Percentiles rank a stretch among this genome's conserved stretches.
Evolutionary conservation across 2,888 invertebrate species (phyloP).

Genomic region (Siphlonurus alternatus): DNA sequence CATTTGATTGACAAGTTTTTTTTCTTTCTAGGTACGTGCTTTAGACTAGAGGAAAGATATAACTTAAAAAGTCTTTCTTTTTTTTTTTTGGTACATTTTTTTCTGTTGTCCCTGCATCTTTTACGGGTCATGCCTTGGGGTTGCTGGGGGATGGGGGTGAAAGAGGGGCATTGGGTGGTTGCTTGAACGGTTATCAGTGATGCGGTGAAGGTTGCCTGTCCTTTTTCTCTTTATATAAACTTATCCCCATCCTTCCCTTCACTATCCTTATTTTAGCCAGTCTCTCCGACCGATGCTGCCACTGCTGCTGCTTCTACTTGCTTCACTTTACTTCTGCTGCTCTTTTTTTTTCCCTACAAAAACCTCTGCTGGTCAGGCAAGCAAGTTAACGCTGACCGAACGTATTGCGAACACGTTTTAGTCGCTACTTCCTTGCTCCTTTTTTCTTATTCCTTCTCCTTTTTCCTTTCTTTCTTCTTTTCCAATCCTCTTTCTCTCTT

Average conservation of each 20-base stretch:
- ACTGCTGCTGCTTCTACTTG: background rate
- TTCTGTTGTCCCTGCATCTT: background rate
- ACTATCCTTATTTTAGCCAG: background rate
- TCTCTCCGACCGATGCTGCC: background rate
- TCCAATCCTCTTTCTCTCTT: background rate
- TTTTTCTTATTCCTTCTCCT: background rate
- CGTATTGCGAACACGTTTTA: background rate
- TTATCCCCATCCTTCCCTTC: background rate
- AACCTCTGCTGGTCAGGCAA: too few relatives aligned
- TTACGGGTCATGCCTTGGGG: background rate
- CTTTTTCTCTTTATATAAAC: background rate
- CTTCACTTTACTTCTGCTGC: too few relatives aligned
- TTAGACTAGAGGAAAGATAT: background rate
- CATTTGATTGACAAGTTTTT: background rate
- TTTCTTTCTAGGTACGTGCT: background rate
- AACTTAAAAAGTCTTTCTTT: background rate
- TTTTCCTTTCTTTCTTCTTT: background rate
- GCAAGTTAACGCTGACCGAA: background rate
- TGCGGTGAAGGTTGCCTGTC: background rate
- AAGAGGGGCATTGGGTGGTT: background rate
- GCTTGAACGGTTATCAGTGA: background rate
- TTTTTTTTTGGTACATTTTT: background rate
- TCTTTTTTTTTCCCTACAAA: too few relatives aligned
- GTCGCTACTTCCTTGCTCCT: background rate
- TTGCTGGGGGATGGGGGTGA: background rate